Base-by-base conservation (phyloP, 2,113 vertebrate species). In the Tragelaphus buxtoni region DNA sequence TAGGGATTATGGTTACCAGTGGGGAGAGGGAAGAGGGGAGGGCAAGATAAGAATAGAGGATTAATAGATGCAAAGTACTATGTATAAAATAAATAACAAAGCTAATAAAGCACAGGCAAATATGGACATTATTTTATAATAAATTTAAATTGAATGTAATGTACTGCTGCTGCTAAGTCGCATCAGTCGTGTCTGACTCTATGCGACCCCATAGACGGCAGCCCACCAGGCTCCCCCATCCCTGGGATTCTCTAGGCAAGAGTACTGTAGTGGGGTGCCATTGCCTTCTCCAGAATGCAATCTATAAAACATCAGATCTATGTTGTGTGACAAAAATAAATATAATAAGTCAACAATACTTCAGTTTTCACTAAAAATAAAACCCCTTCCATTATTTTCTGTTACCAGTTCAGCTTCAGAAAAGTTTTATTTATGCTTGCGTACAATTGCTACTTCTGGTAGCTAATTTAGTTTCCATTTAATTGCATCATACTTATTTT, bases 401-500 rank as follows among this genome's bases (percentile, higher is more conserved):
- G 13, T 39, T 58, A 82, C 65, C 1, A n/a, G 17, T 45, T 76
- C 9, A 22, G 11, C 17, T 45, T 58, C 72, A 89, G 28, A 18
- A 18, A 72, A 17, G 49, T 55, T 88, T 72, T 18, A 72, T 13
- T 72, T n/a, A 88, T 42, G 16, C 99, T 99, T 99, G 90, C 99
- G 96, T 5, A 98, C 98, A 42, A 99, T 98, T 1, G 99, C 98
- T 72, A 98, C 97, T 92, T 99, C 99, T 63, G 98, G 98, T 3
- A 99, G 97, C 20, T 98, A 98, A 96, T 98, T 98, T 47, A 99
- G 99, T 96, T 98, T 98, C 22, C 99, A 98, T 97, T 99, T 99
- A 89, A 99, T 98, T 97, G 98, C 98, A 95, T 98, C 98, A 88
- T 99, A 99, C 17, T 98, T 98, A 49, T 98, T 98, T 97, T 99